Base-by-base conservation (phyloP, 2,888 invertebrate genomes). In the Hybos culiciformis region DNA sequence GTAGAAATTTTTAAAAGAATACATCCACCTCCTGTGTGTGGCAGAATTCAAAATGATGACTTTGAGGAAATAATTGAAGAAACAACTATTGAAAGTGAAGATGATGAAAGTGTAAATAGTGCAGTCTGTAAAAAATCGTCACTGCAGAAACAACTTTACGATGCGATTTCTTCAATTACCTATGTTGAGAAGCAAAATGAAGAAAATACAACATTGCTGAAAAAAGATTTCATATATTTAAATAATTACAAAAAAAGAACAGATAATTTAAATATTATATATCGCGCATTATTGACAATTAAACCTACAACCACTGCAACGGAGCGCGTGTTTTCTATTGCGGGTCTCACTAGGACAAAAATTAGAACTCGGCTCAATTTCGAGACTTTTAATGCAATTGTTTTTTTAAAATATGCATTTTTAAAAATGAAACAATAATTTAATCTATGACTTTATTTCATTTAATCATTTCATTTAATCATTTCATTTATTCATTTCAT, bases 321-420 rank as follows among this genome's bases (percentile, higher is more conserved):
- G 3, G 32, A 32, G 17, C 14, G 17, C 8, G 32, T 34, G 8
- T 34, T 34, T 14, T 36, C 36, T 21, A 33, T 21, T 21, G 36
- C 36, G 21, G n/a, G 36, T 5, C 6, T 14, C 20, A 36, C 14
- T 5, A 36, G 21, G 21, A 21, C 36, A 36, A 36, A 36, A 36
- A 20, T 20, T 21, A 3, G 21, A 36, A 36, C 20, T 2, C 12
- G 21, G 11, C 21, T 36, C 20, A 20, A 36, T 36, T 5, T 4
- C 21, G 36, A 36, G 21, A 20, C 36, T 6, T 36, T 36, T n/a
- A 36, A 36, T 36, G 20, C 21, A 21, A 2, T 36, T 36, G n/a
- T 36, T 21, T 36, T 36, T 36, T 21, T 36, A 36, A 36, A 36
- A 36, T 36, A 20, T 18, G 19, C 19, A 19, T 33, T 33, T 33